Evolutionary conservation across 2,113 vertebrate genomes (phyloP), one percentile per base, ranked within the genome.

Genomic region (Archocentrus centrarchus): DNA sequence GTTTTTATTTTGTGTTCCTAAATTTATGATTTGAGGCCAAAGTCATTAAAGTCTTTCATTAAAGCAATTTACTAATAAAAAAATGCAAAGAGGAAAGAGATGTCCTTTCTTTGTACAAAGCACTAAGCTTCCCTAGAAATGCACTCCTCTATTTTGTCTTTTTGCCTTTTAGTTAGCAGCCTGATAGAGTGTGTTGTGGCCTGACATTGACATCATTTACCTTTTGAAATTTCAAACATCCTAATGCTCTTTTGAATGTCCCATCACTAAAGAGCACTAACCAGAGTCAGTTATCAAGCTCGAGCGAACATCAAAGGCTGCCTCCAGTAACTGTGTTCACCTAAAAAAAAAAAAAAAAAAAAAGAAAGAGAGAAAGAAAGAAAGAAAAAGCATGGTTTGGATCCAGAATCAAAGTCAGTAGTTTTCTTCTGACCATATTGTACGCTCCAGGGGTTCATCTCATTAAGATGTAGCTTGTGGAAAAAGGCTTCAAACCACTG

Each of bases 181-280:
- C 44, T 64, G 77, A 86, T 58, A 57, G 24, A 86, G 59, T 89
- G 32, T 39, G 37, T 35, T 55, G 44, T 82, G 73, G 11, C 44
- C 41, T 41, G 18, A 50, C 58, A 63, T 70, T 62, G 39, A 82
- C 53, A 84, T 88, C 39, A 77, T 87, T 86, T 87, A 80, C 30
- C 80, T 75, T 87, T 80, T 84, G 44, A 86, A 87, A 89, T 88
- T 66, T 89, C 76, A 92, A 87, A 89, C 66, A 62, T 77, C 59
- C 22, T 55, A 57, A 18, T 50, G 61, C 11, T 47, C 57, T 79
- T 64, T 79, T 62, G 22, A 90, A 82, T 82, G 80, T 61, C 66
- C 61, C 37, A 22, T 86, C 79, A 66, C 85, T 86, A 80, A 86
- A 88, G 64, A 85, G 78, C 86, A 83, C 59, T 55, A 78, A 86